Percentiles rank a stretch among this genome's conserved stretches.
phyloP scores from a whole-genome alignment of 2,888 invertebrate species.

The Hirtodrosophila cameraria region DNA sequence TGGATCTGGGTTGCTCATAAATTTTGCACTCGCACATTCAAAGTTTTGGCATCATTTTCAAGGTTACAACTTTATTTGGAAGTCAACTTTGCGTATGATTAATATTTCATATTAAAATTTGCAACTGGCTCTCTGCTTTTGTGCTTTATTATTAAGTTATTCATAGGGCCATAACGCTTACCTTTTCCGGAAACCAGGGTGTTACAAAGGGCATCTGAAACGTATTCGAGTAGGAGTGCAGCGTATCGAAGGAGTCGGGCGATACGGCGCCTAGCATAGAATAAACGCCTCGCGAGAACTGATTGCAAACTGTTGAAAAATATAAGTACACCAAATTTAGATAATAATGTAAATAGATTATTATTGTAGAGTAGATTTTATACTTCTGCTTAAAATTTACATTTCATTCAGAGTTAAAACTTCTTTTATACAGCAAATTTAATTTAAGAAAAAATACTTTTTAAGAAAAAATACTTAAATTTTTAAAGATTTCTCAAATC shows the following conservation, averaged over 20 bases:
- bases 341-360: not conserved
- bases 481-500: no score
- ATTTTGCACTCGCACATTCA: constrained; percentile 42
- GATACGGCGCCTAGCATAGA: constrained; percentile 96
- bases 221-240: constrained; percentile 96
- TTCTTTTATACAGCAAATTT: no score
- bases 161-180: constrained; percentile 82
- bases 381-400: no score
- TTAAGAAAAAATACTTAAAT: no score
- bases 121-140: constrained; percentile 28
- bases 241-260: constrained; percentile 96
- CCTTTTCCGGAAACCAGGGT: constrained; percentile 97
- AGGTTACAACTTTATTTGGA: constrained; percentile 65
- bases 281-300: constrained; percentile 94
- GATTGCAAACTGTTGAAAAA: constrained; percentile 90
- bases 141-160: constrained; percentile 53
- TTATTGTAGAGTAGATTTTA: not conserved
- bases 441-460: no score
- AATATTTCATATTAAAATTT: constrained; percentile 80
- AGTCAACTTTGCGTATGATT: constrained; percentile 78
- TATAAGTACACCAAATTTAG: constrained; percentile 1
- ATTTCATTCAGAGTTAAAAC: no score
- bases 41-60: constrained; percentile 50
- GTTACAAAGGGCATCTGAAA: constrained; percentile 98
- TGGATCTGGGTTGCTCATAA: constrained; percentile 63